Evolutionary conservation across 2,888 invertebrate genomes (phyloP), one percentile per base, ranked within the genome.

Genomic region (Xylophagus ater): DNA sequence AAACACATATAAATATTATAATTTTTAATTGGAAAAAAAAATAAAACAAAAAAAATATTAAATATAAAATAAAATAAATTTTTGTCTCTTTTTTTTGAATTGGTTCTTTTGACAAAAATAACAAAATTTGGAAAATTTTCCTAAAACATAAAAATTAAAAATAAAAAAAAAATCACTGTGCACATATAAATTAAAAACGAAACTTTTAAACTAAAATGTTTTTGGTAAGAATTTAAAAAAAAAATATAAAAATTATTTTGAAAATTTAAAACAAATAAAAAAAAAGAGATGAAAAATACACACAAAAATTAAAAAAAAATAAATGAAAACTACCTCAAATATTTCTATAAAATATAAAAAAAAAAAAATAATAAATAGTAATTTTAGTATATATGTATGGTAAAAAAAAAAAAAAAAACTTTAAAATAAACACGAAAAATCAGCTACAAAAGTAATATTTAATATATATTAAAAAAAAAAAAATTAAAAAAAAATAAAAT

Each of bases 301-400:
- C n/a, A n/a, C n/a, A n/a, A n/a, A 38, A 29, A 38, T 34, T 17
- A 40, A 41, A 38, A 35, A 41, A 32, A 37, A 39, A 37, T 23
- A 30, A 44, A 36, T 41, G 38, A 38, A 44, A 44, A 41, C 41
- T 41, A 44, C 41, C 41, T 41, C 41, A 44, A 44, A 41, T 41
- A 44, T 41, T 44, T 44, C 41, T 41, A 44, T 44, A 41, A 44
- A 32, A 12, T 32, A 41, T 37, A 33, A 41, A 39, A 28, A 14
- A 39, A 38, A 19, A 37, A 33, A 34, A 33, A 29, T 15, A 17
- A 25, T n/a, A n/a, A 30, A 30, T 31, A 33, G 30, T 32, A 28
- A 28, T 28, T n/a, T n/a, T 36, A 39, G 38, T 33, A 39, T 39
- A 37, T 37, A 39, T 39, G 38, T 39, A 39, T 39, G 38, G 38